Evolutionary conservation across 1,140 invertebrate genomes (phyloP), one percentile per base, ranked within the genome.

Genomic region (Temnothorax curvispinosus): DNA sequence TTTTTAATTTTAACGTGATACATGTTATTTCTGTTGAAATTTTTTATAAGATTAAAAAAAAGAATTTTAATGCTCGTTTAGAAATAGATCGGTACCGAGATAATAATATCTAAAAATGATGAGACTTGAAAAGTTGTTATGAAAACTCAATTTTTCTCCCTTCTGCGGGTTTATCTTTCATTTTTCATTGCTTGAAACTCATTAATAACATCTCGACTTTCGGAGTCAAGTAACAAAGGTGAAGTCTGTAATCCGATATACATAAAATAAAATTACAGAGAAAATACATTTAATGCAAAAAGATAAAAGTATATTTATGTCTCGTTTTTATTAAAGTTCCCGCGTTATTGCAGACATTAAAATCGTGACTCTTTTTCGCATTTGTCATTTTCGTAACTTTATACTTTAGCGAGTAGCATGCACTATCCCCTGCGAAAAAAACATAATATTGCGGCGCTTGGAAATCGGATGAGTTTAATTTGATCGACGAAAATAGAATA

Each of bases 131-230:
- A 44, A 44, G 18, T 62, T 44, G 15, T 35, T 64, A 62, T 44
- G 9, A 77, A 64, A 9, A 44, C n/a, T 27, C 4, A 18, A 5
- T n/a, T 77, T 76, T 77, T 47, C 27, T 74, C 11, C 1, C 7
- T 75, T 13, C 32, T 8, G 27, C 27, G 21, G 9, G 9, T n/a
- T 77, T 77, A 64, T 77, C 75, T 44, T 62, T 60, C 35, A 60
- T 60, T 44, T 44, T 76, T 77, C 3, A 41, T 32, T 11, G 13
- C 15, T 64, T n/a, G 9, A 32, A 60, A 44, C 56, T 77, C 27
- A 64, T 77, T 64, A 77, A 77, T 62, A 76, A 76, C 41, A 77
- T 44, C 15, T 77, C 64, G 41, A 64, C 58, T 77, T 44, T 38
- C 27, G 15, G 9, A 75, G 52, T 75, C 52, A 64, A 64, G 8